Percentiles rank a stretch among this genome's conserved stretches.
These are phyloP conservation scores for Chloroceryle inda DNA, from an alignment of 2,797 vertebrate species.

Conservation along the genomic window DNA sequence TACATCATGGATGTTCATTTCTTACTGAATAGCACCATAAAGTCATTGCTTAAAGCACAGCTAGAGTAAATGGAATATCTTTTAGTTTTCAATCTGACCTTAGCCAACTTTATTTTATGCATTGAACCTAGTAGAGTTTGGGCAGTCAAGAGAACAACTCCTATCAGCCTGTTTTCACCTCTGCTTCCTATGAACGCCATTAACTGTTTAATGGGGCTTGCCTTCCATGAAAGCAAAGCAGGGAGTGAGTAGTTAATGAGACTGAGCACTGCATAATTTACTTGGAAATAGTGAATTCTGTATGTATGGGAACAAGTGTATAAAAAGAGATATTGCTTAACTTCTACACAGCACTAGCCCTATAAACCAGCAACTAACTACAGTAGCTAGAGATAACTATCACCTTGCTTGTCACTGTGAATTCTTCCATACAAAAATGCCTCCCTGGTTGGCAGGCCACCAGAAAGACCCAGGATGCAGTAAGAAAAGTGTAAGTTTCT, in stretches of 20 bases:
- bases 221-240: not conserved
- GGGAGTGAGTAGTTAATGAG: not conserved
- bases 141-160: not conserved
- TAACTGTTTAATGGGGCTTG: constrained; percentile 35
- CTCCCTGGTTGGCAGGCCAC: too few relatives aligned
- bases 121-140: not conserved
- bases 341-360: not conserved
- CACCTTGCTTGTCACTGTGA: too few relatives aligned
- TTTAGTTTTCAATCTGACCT: not conserved
- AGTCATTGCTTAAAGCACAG: not conserved
- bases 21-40: not conserved
- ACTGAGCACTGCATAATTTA: constrained; percentile 6
- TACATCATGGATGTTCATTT: not conserved
- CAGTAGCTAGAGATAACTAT: not conserved
- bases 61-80: not conserved
- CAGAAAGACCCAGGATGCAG: not conserved
- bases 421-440: not conserved
- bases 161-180: not conserved
- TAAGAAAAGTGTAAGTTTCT: not conserved
- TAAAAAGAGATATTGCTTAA: not conserved
- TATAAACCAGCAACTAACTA: not conserved
- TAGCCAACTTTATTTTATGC: not conserved
- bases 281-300: not conserved
- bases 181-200: not conserved
- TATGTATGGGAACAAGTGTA: not conserved